Evolutionary conservation across 2,797 vertebrate species (phyloP).

Genomic region (Peromyscus attwateri): DNA sequence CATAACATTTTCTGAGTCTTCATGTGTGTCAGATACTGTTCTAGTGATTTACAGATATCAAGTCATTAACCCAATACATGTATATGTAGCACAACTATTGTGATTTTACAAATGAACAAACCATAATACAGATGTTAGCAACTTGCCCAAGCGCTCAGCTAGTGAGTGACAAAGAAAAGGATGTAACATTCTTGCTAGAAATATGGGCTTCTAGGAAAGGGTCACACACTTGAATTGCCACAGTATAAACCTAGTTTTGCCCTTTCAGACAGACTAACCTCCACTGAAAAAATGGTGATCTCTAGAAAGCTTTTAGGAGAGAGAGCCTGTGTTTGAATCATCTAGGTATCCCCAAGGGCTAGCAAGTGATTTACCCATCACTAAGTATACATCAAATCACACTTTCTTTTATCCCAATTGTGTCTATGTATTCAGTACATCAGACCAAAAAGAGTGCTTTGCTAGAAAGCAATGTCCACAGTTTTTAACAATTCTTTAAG

Average conservation of each 20-base stretch:
- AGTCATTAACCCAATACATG: neutral
- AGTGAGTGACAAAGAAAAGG: neutral
- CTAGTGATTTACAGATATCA: conserved; percentile 9
- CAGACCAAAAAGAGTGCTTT: neutral
- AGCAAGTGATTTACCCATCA: neutral
- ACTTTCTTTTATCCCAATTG: neutral
- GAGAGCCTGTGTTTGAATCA: neutral
- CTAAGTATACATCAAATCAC: neutral
- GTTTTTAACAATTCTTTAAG: neutral
- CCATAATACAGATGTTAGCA: neutral
- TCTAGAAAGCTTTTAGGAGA: neutral
- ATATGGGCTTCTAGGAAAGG: neutral
- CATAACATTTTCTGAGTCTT: neutral
- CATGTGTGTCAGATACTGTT: neutral
- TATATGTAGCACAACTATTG: neutral
- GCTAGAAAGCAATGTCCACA: neutral
- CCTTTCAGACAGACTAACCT: neutral
- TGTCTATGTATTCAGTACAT: neutral
- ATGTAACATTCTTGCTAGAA: conserved; percentile 7
- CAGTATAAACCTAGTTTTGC: neutral
- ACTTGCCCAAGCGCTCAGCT: neutral
- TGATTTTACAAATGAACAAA: conserved; percentile 21
- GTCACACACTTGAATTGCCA: neutral
- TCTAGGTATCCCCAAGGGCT: neutral
- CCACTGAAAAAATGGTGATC: neutral